Evolutionary conservation across 23 tunicate genomes (phyloP).

Genomic region (Oikopleura dioica): DNA sequence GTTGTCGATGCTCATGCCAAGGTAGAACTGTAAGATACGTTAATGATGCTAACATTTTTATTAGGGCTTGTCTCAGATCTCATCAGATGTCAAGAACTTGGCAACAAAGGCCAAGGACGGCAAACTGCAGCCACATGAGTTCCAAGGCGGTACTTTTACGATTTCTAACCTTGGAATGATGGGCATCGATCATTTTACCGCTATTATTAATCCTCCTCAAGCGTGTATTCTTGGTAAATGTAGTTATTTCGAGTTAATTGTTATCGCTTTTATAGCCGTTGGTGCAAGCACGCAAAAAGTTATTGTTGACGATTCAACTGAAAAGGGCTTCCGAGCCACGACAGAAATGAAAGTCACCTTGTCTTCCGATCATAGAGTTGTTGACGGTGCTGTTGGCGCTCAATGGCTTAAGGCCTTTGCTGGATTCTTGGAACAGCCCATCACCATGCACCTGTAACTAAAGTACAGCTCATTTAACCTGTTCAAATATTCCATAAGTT

Average conservation of each 20-base stretch:
- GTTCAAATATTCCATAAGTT: not conserved
- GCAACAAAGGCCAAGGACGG: slow-evolving; percentile 31
- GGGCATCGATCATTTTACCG: slow-evolving; percentile 51
- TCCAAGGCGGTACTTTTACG: slow-evolving; percentile 59
- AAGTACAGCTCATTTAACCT: not conserved
- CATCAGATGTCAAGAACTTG: slow-evolving; percentile 15
- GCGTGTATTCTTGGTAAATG: slow-evolving; percentile 62
- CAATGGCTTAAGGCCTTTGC: slow-evolving; percentile 78
- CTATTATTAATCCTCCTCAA: slow-evolving; percentile 76
- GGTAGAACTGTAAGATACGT: not conserved
- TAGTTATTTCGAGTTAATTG: too few species aligned
- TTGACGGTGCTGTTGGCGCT: slow-evolving; percentile 98
- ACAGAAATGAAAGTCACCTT: slow-evolving; percentile 72
- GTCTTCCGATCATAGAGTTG: slow-evolving; percentile 79
- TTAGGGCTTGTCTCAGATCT: slow-evolving; percentile 21
- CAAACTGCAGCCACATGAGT: slow-evolving; percentile 39
- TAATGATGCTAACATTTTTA: too few species aligned
- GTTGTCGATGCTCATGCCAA: slow-evolving; percentile 6
- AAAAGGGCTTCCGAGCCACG: slow-evolving; percentile 21
- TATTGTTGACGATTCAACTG: not conserved
- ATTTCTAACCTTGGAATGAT: slow-evolving; percentile 77
- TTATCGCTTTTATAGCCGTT: too few species aligned
- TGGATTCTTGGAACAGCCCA: slow-evolving; percentile 42
- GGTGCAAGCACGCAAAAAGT: not conserved
- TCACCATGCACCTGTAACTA: slow-evolving; percentile 43